Percentiles rank a stretch among this genome's conserved stretches.
Evolutionary conservation across 2,797 vertebrate genomes (phyloP).

Genomic region (Lepus townsendii): DNA sequence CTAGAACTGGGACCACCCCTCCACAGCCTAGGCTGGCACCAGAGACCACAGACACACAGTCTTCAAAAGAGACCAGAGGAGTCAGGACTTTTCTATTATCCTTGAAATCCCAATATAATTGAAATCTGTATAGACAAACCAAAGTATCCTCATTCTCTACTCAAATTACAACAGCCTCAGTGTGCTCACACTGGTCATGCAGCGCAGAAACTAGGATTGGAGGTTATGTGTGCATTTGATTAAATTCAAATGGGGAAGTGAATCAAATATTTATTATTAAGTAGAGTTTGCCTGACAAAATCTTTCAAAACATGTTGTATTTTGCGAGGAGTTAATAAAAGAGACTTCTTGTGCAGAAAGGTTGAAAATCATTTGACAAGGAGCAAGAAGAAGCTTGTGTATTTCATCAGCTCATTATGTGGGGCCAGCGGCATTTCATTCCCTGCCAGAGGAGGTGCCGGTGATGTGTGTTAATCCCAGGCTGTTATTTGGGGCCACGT

Average conservation of each 20-base stretch:
- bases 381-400: constrained; percentile 18
- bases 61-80: background rate
- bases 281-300: constrained; percentile 33
- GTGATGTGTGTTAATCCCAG: background rate
- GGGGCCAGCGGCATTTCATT: background rate
- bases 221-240: constrained; percentile 19
- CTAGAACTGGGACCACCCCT: background rate
- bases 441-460: background rate
- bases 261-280: constrained; percentile 67
- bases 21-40: background rate
- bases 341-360: background rate
- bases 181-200: background rate
- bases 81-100: background rate
- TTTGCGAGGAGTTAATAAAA: constrained; percentile 43
- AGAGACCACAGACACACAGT: background rate
- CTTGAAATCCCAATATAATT: background rate
- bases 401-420: constrained; percentile 28
- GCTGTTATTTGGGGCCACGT: background rate
- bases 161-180: constrained; percentile 38
- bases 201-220: constrained; percentile 29
- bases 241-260: constrained; percentile 54
- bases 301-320: constrained; percentile 40
- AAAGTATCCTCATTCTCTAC: background rate
- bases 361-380: constrained; percentile 57
- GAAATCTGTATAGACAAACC: background rate